Evolutionary conservation across 2,888 invertebrate species (phyloP), one percentile per base, ranked within the genome.

Genomic region (Agonopterix arenella): DNA sequence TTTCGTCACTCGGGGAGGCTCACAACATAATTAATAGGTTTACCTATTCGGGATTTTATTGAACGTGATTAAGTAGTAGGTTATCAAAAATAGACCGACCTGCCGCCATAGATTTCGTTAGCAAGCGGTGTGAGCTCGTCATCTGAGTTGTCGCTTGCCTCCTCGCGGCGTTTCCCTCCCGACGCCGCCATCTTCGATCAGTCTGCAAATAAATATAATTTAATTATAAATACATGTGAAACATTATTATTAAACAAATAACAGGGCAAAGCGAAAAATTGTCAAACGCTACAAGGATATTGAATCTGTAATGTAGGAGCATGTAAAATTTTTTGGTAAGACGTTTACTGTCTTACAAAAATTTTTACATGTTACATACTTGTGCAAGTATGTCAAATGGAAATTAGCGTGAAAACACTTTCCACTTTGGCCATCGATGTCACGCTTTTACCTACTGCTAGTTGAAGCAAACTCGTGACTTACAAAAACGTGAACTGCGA

Each of bases 101-200:
- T 96, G 90, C 96, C 97, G 59, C 95, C 95, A 76, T 97, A 97
- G 70, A 96, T 95, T 73, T 96, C 96, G 72, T 95, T 94, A 58
- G 94, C 94, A 70, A 96, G 92, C 57, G 97, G 97, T 58, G 95
- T 93, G 68, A 95, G 95, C 84, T 97, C 96, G 72, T 97, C 97
- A 80, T 96, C 96, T 41, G 96, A 95, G 82, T 96, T 95, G 78
- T 94, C 93, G 79, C 94, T 93, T 61, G 88, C 91, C 68, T 92
- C 93, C 52, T 90, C 91, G 62, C 93, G 90, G 68, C 92, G 91
- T 81, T 93, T 93, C 80, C 91, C 93, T 66, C 91, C 93, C 68
- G 93, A 90, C 80, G 94, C 91, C 80, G 93, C 91, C 93, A 93
- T 93, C 46, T 58, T 80, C 47, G 36, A 10, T 40, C 40, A 40